A percentile compares a stretch with the other conserved stretches of the same genome.
These are phyloP conservation scores for Sphecodes monilicornis DNA, from an alignment of 2,888 invertebrate species.

Conservation along the genomic window DNA sequence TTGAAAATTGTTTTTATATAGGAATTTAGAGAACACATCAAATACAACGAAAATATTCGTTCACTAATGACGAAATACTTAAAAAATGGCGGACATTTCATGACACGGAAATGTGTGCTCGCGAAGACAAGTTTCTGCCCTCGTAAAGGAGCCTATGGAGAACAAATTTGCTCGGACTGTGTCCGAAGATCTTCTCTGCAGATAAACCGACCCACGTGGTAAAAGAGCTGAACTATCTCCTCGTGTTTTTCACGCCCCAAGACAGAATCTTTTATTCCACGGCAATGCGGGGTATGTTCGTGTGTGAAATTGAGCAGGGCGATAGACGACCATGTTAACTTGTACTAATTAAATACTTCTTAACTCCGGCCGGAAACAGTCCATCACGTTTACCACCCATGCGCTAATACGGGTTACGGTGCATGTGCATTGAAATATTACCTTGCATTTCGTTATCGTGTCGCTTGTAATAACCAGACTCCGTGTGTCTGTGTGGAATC, in stretches of 20 bases:
- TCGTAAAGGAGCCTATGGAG: constrained; percentile 16
- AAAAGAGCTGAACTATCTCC: constrained; percentile 81
- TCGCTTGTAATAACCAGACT: not conserved
- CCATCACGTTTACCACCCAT: constrained; percentile 63
- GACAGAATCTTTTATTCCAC: constrained; percentile 48
- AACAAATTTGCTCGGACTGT: constrained; percentile 47
- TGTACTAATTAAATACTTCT: constrained; percentile 80
- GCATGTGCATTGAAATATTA: not conserved
- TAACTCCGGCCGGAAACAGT: constrained; percentile 75
- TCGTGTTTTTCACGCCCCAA: constrained; percentile 76
- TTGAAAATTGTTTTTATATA: too few relatives aligned
- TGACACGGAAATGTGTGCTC: not conserved
- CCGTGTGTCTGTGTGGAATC: too few relatives aligned
- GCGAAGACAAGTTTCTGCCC: constrained; percentile 5
- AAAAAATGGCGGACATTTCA: not conserved
- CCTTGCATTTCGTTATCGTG: not conserved
- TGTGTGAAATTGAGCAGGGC: constrained; percentile 67
- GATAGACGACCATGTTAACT: constrained; percentile 62
- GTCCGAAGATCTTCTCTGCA: constrained; percentile 40
- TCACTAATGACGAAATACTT: not conserved
- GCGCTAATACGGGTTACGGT: not conserved
- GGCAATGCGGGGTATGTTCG: constrained; percentile 47
- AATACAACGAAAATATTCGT: not conserved
- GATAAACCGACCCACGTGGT: constrained; percentile 60
- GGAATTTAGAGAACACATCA: not conserved